Evolutionary conservation across 2,888 invertebrate species (phyloP).

Genomic region (Horisme vitalbata): DNA sequence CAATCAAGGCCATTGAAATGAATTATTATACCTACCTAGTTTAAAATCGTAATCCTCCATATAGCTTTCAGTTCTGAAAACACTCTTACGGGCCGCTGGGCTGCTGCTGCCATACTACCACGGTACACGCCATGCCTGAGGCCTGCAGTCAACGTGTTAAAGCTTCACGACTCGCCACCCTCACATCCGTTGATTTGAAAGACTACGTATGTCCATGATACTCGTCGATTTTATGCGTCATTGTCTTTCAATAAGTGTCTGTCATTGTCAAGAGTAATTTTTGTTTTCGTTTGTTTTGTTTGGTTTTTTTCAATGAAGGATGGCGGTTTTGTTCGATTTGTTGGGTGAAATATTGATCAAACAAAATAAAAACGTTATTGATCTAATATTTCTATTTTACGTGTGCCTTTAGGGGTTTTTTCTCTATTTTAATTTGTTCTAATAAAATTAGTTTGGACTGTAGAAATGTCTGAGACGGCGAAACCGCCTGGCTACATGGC

Average conservation of each 20-base stretch:
- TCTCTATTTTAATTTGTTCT: conserved; percentile 2
- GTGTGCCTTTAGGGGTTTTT: conserved; percentile 3
- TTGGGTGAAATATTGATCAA: conserved; percentile 42
- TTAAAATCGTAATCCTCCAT: no score
- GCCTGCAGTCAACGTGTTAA: no score
- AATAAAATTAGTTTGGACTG: neutral
- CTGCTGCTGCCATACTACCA: no score
- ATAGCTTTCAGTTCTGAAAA: no score
- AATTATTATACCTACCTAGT: no score
- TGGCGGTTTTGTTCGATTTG: conserved; percentile 37
- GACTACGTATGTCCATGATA: no score
- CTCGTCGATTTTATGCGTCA: no score
- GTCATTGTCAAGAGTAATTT: neutral
- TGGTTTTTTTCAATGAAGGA: conserved; percentile 50
- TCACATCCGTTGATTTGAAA: neutral
- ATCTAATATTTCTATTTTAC: neutral
- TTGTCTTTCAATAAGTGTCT: neutral
- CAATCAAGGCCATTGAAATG: no score
- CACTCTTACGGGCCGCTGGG: no score
- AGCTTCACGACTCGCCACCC: no score
- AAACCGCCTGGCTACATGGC: conserved; percentile 77
- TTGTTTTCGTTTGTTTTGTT: no score
- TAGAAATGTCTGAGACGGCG: conserved; percentile 49
- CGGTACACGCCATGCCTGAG: no score
- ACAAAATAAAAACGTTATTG: conserved; percentile 21